Conservation (phyloP, 2,797 vertebrate species). For the Sebastes elongatus region DNA sequence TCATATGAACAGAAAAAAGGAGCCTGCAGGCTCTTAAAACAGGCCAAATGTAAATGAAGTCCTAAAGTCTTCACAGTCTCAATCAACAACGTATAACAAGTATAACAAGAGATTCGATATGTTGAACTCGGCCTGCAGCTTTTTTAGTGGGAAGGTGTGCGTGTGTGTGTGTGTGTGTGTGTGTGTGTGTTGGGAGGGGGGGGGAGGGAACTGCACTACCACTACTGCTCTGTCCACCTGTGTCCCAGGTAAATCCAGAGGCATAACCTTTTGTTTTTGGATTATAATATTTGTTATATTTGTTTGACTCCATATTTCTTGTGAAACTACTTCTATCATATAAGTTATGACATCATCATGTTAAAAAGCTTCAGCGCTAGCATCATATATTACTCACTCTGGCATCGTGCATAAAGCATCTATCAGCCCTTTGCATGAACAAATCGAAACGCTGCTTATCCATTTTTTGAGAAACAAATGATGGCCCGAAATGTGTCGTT, state of each 20-base stretch:
- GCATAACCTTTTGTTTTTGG: background rate
- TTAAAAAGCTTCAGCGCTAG: background rate
- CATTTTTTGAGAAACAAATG: background rate
- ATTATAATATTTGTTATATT: background rate
- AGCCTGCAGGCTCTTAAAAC: constrained; percentile 3
- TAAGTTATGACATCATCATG: background rate
- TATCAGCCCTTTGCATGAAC: constrained; percentile 6
- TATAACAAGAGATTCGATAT: too few relatives aligned
- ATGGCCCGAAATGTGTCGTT: background rate
- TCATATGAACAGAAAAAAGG: background rate
- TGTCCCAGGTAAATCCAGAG: too few relatives aligned
- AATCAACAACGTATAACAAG: background rate
- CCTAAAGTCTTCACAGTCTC: background rate
- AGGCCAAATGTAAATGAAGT: constrained; percentile 16
- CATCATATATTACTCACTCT: constrained; percentile 13
- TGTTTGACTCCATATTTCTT: background rate
- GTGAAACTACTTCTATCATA: background rate
- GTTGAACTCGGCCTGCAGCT: background rate
- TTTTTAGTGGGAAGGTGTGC: background rate
- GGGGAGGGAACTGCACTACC: too few relatives aligned
- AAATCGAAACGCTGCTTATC: background rate
- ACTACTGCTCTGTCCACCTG: background rate
- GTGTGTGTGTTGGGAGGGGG: too few relatives aligned
- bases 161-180: too few relatives aligned
- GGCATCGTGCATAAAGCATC: constrained; percentile 13